These are phyloP conservation scores for Dolichallabes microphthalmus DNA, from an alignment of 2,113 vertebrate genomes.

Conservation along the genomic window DNA sequence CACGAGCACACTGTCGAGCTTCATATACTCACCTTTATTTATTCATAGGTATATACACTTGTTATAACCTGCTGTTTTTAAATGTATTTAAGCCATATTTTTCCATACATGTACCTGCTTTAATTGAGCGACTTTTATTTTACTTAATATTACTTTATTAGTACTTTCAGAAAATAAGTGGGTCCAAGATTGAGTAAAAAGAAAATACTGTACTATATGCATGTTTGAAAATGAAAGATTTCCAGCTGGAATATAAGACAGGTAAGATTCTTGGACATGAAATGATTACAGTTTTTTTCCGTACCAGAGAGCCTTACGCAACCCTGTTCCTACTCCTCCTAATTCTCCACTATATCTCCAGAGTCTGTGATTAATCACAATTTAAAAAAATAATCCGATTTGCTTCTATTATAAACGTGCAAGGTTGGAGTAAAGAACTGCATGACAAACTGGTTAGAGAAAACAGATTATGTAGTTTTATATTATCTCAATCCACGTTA, in stretches of 20 bases:
- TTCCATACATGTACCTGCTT: neutral
- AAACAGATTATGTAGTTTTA: too few species aligned
- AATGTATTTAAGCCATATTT: neutral
- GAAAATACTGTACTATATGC: neutral
- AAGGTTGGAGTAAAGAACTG: too few species aligned
- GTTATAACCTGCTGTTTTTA: neutral
- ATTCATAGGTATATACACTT: neutral
- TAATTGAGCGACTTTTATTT: neutral
- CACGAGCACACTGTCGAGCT: neutral
- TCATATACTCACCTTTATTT: neutral
- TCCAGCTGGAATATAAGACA: neutral
- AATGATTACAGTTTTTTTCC: neutral
- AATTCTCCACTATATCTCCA: neutral
- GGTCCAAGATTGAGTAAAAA: neutral
- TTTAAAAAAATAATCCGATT: too few species aligned
- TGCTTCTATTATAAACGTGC: too few species aligned
- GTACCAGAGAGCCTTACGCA: neutral
- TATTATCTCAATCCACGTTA: too few species aligned
- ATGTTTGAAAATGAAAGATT: neutral
- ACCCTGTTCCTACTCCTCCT: neutral
- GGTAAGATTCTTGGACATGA: neutral
- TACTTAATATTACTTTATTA: neutral
- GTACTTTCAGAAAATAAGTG: neutral
- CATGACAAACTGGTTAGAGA: too few species aligned
- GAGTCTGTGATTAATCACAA: too few species aligned